Evolutionary conservation across 2,113 vertebrate genomes (phyloP).

Genomic region (Seriola aureovittata): DNA sequence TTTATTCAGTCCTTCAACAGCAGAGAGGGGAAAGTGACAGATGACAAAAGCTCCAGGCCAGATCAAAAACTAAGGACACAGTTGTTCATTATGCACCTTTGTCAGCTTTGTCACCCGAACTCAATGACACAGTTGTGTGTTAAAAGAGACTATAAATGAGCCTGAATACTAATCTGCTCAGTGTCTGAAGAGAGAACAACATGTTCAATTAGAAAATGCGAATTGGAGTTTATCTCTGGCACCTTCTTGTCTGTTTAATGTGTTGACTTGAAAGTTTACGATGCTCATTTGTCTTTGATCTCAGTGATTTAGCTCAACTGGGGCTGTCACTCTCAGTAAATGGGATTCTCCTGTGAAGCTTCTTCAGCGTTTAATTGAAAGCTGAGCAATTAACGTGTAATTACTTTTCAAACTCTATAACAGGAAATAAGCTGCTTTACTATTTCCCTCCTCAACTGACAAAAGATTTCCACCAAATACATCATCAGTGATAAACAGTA

Average conservation of each 20-base stretch:
- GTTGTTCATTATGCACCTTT: neutral
- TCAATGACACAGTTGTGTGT: neutral
- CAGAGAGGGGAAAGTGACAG: neutral
- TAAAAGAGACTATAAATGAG: constrained; percentile 2
- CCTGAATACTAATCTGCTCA: neutral
- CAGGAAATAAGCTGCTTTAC: neutral
- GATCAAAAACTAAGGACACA: constrained; percentile 32
- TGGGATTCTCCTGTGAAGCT: constrained; percentile 25
- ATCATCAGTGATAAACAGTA: constrained; percentile 35
- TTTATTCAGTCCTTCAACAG: constrained; percentile 28
- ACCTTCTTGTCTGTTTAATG: neutral
- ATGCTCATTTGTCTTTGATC: constrained; percentile 37
- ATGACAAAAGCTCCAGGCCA: constrained; percentile 23
- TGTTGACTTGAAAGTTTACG: constrained; percentile 6
- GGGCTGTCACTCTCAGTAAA: constrained; percentile 7
- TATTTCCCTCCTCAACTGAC: neutral
- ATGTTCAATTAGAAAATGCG: neutral
- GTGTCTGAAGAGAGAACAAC: neutral
- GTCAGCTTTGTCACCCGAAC: neutral
- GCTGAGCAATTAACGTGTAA: constrained; percentile 1
- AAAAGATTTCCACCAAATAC: constrained; percentile 12
- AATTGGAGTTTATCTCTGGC: neutral
- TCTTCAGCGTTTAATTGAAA: constrained; percentile 30
- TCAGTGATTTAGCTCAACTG: constrained; percentile 10
- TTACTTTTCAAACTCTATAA: constrained; percentile 17